Conservation (phyloP, 2,888 invertebrate genomes). For the Lampropteryx suffumata region DNA sequence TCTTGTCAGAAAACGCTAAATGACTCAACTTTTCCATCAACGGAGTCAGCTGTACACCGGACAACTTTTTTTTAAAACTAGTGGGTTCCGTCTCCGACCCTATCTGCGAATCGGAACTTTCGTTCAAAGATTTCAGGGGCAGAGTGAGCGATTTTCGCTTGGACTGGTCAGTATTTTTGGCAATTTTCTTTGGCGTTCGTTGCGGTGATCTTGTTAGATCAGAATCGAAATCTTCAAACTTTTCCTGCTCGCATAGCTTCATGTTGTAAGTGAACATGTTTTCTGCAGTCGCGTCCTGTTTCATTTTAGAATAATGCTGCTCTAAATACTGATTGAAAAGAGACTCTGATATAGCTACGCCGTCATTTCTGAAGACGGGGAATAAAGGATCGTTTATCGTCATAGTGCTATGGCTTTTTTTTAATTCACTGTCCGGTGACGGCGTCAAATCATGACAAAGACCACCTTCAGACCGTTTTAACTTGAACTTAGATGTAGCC, state of each 20-base stretch:
- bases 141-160: constrained; percentile 85
- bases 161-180: constrained; percentile 66
- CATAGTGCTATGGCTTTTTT: constrained; percentile 78
- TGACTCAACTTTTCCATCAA: constrained; percentile 91
- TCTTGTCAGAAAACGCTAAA: constrained; percentile 86
- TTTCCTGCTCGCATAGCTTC: constrained; percentile 66
- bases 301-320: constrained; percentile 84
- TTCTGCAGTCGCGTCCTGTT: constrained; percentile 66
- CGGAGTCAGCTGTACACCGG: constrained; percentile 89
- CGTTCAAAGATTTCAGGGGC: constrained; percentile 87
- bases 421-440: constrained; percentile 54
- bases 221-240: constrained; percentile 78
- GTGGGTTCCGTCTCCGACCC: constrained; percentile 55
- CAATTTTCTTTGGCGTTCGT: constrained; percentile 67
- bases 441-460: constrained; percentile 55
- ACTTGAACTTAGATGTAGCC: constrained; percentile 81
- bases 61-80: constrained; percentile 79
- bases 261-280: constrained; percentile 69
- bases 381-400: constrained; percentile 91
- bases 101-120: constrained; percentile 64
- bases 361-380: constrained; percentile 89
- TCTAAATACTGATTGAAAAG: constrained; percentile 87
- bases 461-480: constrained; percentile 55
- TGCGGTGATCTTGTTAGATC: constrained; percentile 70
- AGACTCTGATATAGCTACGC: constrained; percentile 87